phyloP scores from a whole-genome alignment of 2,113 vertebrate species.

The Brienomyrus longianalis region DNA sequence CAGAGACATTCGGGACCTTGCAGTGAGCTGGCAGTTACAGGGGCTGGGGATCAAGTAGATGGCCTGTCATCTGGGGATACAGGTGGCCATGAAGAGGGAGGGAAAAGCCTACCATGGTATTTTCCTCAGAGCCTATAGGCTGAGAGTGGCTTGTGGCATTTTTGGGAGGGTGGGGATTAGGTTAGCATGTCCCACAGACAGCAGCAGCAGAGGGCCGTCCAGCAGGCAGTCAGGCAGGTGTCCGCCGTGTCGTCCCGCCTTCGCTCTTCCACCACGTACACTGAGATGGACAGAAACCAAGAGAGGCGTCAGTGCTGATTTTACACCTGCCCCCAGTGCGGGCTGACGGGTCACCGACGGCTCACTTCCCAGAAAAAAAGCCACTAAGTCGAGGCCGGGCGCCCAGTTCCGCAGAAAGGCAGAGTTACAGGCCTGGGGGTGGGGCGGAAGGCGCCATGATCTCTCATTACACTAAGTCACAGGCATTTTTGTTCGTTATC shows the following conservation, averaged over 20 bases:
- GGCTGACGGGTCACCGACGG: neutral
- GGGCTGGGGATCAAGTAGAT: neutral
- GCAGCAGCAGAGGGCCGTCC: constrained; percentile 93
- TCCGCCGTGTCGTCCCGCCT: constrained; percentile 70
- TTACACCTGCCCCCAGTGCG: neutral
- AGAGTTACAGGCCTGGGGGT: neutral
- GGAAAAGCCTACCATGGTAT: neutral
- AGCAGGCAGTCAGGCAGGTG: constrained; percentile 86
- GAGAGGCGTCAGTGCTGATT: neutral
- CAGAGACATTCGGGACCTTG: constrained; percentile 38
- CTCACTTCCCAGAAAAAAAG: neutral
- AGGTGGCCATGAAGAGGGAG: neutral
- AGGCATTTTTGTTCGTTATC: neutral
- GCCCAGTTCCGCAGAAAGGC: neutral
- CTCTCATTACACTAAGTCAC: neutral
- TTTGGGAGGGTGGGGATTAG: constrained; percentile 48
- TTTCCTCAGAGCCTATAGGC: neutral
- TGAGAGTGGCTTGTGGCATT: constrained; percentile 15
- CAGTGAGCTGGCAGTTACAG: neutral
- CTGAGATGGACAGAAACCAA: constrained; percentile 49
- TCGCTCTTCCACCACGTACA: constrained; percentile 86
- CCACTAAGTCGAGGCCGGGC: too few species aligned
- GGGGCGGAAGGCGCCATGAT: neutral
- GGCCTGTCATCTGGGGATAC: neutral
- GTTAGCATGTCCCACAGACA: constrained; percentile 97